phyloP scores from a whole-genome alignment of 2,797 vertebrate genomes.

The Melanotaenia parkinsoni region DNA sequence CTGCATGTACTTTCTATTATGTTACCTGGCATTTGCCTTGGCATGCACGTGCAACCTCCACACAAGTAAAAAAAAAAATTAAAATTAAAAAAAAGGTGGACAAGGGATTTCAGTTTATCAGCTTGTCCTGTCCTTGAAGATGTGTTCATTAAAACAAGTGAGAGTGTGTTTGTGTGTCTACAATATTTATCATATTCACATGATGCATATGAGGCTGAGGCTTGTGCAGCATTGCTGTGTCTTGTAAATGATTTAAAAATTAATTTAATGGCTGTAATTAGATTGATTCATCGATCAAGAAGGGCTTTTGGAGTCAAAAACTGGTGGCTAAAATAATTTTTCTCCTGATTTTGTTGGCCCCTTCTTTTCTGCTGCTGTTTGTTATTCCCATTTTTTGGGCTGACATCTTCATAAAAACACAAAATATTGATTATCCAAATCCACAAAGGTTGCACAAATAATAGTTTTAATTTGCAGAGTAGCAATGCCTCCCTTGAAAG shows the following conservation, averaged over 20 bases:
- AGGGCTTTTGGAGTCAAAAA: constrained; percentile 2
- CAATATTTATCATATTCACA: constrained; percentile 55
- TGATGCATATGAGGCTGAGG: constrained; percentile 56
- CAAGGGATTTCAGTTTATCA: constrained; percentile 3
- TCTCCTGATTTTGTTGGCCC: background rate
- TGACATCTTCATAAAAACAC: background rate
- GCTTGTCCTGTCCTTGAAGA: constrained; percentile 2
- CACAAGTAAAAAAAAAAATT: background rate
- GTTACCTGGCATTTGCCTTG: constrained; percentile 26
- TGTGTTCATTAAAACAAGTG: background rate
- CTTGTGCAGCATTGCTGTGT: constrained; percentile 25
- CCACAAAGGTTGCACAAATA: background rate
- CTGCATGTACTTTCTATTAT: constrained; percentile 19
- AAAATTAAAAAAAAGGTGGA: constrained; percentile 8
- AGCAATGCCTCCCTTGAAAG: constrained; percentile 8
- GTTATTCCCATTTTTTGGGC: background rate
- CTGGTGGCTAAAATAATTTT: background rate
- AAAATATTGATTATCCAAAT: background rate
- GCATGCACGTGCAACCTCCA: constrained; percentile 14
- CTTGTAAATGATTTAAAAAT: background rate
- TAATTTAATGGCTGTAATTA: background rate
- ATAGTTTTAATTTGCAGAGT: background rate
- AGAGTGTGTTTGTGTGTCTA: background rate
- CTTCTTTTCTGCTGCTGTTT: background rate
- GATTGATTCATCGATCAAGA: constrained; percentile 18